Evolutionary conservation across 2,113 vertebrate species (phyloP).

Genomic region (Atlantisia rogersi): DNA sequence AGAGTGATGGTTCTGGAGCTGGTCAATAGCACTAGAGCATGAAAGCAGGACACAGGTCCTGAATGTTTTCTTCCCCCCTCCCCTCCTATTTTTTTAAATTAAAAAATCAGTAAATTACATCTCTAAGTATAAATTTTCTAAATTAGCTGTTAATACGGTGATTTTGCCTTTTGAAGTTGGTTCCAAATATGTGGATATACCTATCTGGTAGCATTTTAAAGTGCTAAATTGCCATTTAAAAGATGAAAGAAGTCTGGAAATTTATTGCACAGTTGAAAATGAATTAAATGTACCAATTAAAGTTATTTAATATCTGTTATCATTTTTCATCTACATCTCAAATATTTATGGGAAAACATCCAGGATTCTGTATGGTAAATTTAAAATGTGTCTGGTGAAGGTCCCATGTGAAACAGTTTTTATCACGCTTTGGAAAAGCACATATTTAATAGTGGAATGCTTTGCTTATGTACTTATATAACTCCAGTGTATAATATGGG

Average conservation of each 20-base stretch:
- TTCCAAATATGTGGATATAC: not conserved
- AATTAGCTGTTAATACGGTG: not conserved
- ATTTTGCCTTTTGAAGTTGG: not conserved
- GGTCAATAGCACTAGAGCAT: not conserved
- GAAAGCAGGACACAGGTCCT: not conserved
- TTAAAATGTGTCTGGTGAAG: not conserved
- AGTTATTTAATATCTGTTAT: not conserved
- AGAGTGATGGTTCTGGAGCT: not conserved
- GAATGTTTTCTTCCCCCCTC: not conserved
- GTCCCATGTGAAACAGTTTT: constrained; percentile 15
- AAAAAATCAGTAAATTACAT: not conserved
- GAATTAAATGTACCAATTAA: not conserved
- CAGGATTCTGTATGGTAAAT: not conserved
- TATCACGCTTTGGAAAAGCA: constrained; percentile 19
- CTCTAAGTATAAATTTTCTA: not conserved
- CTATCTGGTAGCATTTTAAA: not conserved
- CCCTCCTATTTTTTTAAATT: not conserved
- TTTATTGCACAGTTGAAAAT: not conserved
- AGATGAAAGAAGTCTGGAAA: not conserved
- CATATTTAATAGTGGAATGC: constrained; percentile 32
- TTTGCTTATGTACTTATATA: constrained; percentile 32
- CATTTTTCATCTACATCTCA: not conserved
- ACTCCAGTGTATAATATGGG: not conserved
- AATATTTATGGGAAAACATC: constrained; percentile 10
- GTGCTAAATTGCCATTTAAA: not conserved